phyloP scores from a whole-genome alignment of 1,140 invertebrate genomes.

The Ganaspis sp. region DNA sequence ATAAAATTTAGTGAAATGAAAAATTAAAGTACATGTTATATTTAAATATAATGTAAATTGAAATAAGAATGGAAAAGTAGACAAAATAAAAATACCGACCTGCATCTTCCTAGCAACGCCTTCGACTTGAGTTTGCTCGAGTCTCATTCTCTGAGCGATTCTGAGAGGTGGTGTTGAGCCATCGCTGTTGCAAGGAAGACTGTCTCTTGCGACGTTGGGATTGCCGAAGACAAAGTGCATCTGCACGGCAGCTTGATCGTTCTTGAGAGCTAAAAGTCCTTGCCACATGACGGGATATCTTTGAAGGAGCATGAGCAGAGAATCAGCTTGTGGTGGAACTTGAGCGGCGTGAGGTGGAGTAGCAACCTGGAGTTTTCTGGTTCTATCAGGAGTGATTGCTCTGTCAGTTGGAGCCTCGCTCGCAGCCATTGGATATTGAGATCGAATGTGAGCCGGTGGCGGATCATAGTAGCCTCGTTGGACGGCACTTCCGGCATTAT shows the following conservation, averaged over 20 bases:
- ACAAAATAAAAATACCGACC: constrained; percentile 78
- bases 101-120: constrained; percentile 97
- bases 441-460: constrained; percentile 80
- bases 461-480: constrained; percentile 78
- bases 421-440: constrained; percentile 72
- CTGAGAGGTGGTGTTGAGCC: constrained; percentile 89
- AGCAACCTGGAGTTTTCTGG: constrained; percentile 78
- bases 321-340: constrained; percentile 86
- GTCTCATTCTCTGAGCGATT: constrained; percentile 96
- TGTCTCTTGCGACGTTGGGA: constrained; percentile 88
- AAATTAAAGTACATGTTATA: too few species aligned
- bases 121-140: constrained; percentile 95
- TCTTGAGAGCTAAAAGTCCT: constrained; percentile 94
- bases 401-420: constrained; percentile 76
- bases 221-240: constrained; percentile 99
- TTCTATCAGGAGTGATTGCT: constrained; percentile 75
- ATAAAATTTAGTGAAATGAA: too few species aligned
- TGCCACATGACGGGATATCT: constrained; percentile 98
- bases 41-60: too few species aligned
- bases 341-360: constrained; percentile 85
- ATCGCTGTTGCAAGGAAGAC: constrained; percentile 87
- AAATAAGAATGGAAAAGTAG: too few species aligned
- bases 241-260: constrained; percentile 96
- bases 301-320: constrained; percentile 86
- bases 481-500: constrained; percentile 59